Percentiles rank a stretch among this genome's conserved stretches.
Evolutionary conservation across 2,113 vertebrate genomes (phyloP).

Genomic region (Jacana jacana): DNA sequence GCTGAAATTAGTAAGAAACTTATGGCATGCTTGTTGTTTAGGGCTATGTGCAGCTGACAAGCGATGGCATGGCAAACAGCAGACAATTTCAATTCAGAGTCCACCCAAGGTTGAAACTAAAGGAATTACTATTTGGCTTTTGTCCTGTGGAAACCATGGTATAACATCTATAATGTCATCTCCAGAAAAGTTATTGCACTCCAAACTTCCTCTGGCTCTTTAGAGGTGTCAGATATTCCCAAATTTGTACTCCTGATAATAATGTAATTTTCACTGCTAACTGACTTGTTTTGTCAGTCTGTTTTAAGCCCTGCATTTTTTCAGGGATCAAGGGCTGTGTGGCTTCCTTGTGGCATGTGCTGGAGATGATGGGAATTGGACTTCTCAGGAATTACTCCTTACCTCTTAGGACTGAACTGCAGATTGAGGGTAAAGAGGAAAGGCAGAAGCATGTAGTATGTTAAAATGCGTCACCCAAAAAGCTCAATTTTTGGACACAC

Average conservation of each 20-base stretch:
- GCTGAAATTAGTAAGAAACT: constrained; percentile 2
- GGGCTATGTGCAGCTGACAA: background rate
- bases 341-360: background rate
- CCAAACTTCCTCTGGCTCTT: background rate
- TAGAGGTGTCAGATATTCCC: background rate
- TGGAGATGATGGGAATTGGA: background rate
- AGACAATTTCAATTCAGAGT: background rate
- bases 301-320: background rate
- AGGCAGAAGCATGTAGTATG: rapidly evolving
- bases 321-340: background rate
- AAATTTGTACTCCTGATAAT: background rate
- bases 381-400: background rate
- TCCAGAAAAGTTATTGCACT: background rate
- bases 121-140: background rate
- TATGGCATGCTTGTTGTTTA: background rate
- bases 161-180: background rate
- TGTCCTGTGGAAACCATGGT: background rate
- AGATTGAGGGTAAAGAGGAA: background rate
- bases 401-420: background rate
- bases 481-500: background rate
- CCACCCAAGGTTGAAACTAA: background rate
- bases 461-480: background rate
- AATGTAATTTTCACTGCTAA: background rate
- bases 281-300: background rate
- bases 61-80: background rate